A percentile compares a stretch with the other conserved stretches of the same genome.
These are phyloP conservation scores for Epizoanthus ramosus DNA, from an alignment of 92 coral and sea anemone genomes.

Conservation along the genomic window DNA sequence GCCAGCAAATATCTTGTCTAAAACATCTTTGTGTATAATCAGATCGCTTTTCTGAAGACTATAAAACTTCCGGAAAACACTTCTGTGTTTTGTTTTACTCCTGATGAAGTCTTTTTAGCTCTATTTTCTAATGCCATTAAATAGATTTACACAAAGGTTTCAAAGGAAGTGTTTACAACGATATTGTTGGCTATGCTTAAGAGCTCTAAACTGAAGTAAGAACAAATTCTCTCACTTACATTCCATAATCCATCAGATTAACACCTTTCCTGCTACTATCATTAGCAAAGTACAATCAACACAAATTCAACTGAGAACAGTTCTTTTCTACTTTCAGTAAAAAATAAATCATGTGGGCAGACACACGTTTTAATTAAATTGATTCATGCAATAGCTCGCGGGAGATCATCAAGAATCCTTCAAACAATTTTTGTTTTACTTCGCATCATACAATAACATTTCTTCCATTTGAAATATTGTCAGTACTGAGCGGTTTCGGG, in stretches of 20 bases:
- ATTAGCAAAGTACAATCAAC: no score
- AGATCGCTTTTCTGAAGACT: neutral
- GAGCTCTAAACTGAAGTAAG: slow-evolving; percentile 12
- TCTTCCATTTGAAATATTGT: no score
- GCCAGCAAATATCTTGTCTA: neutral
- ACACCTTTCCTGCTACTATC: slow-evolving; percentile 18
- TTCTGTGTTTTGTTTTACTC: neutral
- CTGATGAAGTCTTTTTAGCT: neutral
- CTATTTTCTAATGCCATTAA: slow-evolving; percentile 1
- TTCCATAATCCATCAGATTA: slow-evolving; percentile 15
- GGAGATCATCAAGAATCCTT: no score
- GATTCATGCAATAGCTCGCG: no score
- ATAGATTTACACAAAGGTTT: neutral
- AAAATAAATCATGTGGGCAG: no score
- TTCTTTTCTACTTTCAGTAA: no score
- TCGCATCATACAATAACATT: no score
- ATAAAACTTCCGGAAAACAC: neutral
- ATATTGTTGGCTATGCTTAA: slow-evolving; percentile 18
- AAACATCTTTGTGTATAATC: neutral
- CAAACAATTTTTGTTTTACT: no score
- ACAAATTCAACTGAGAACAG: no score
- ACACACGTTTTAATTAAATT: no score
- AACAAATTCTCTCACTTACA: slow-evolving; percentile 13
- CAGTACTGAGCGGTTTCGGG: no score
- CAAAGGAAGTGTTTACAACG: slow-evolving; percentile 9